Evolutionary conservation across 2,888 invertebrate genomes (phyloP).

Genomic region (Eilema depressum): DNA sequence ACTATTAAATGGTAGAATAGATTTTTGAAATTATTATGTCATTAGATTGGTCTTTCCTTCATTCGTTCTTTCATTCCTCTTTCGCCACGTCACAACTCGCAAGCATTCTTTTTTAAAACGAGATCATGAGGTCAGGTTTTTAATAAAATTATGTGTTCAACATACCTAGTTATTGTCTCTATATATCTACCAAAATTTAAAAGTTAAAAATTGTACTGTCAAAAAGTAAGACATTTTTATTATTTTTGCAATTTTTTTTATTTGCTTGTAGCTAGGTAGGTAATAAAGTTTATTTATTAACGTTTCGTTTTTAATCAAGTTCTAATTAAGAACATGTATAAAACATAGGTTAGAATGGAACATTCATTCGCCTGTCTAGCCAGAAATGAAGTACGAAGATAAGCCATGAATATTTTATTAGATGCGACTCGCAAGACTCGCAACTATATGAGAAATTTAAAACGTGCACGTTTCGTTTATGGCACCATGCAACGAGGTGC

Average conservation of each 20-base stretch:
- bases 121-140: no score
- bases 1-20: neutral
- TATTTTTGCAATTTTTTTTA: no score
- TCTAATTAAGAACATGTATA: neutral
- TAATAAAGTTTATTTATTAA: no score
- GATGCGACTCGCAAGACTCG: neutral
- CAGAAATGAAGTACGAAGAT: neutral
- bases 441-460: slow-evolving; percentile 16
- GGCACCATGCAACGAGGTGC: slow-evolving; percentile 29
- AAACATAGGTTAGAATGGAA: slow-evolving; percentile 3
- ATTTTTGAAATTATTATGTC: neutral
- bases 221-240: no score
- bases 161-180: no score
- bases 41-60: no score
- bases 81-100: neutral
- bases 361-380: neutral
- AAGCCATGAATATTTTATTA: slow-evolving; percentile 23
- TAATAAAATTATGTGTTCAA: no score
- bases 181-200: no score
- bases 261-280: no score
- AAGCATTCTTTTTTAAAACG: no score
- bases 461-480: slow-evolving; percentile 22
- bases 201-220: no score
- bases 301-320: neutral
- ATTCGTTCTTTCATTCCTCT: no score